Base-by-base conservation (phyloP, 2,888 invertebrate genomes). In the Agrypnus murinus region DNA sequence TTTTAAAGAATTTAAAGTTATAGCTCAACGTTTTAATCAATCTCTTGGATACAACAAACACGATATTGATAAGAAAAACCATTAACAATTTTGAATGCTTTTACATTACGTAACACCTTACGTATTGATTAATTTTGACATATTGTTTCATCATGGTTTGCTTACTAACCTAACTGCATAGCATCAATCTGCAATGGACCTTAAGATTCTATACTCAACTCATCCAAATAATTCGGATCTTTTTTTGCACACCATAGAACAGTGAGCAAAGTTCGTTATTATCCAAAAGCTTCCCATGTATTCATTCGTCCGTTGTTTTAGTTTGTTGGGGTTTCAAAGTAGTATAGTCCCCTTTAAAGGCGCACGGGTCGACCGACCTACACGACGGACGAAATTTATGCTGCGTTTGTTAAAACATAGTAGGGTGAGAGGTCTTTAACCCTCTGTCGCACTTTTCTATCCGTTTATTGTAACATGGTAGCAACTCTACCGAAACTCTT, bases 361-460 rank as follows among this genome's bases (percentile, higher is more conserved):
- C 3, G 25, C 25, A 25, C 55, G 34, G 36, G 40, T 31, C 31
- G 19, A 31, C 34, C 17, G 25, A 25, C 25, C 25, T 25, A n/a
- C n/a, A n/a, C n/a, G n/a, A n/a, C n/a, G n/a, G 32, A 32, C 58
- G 19, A 36, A 58, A 58, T 58, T 58, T 58, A 58, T 58, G 40
- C 58, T 17, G 38, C 57, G 38, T 34, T 53, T 9, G 38, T 53
- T n/a, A n/a, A n/a, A 14, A 58, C 58, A n/a, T n/a, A n/a, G 43
- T 58, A 36, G 67, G 67, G 67, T 68, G 67, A 50, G 62, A 68
- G 67, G 60, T 68, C 67, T 62, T 67, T 67, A 67, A 67, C 67
- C 67, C 67, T 53, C n/a, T n/a, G n/a, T n/a, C 36, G 32, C 14
- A 36, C 36, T 32, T 36, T 36, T 34, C 55, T 17, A 36, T 14